Evolutionary conservation across 2,888 invertebrate species (phyloP).

Genomic region (Thalpophila matura): DNA sequence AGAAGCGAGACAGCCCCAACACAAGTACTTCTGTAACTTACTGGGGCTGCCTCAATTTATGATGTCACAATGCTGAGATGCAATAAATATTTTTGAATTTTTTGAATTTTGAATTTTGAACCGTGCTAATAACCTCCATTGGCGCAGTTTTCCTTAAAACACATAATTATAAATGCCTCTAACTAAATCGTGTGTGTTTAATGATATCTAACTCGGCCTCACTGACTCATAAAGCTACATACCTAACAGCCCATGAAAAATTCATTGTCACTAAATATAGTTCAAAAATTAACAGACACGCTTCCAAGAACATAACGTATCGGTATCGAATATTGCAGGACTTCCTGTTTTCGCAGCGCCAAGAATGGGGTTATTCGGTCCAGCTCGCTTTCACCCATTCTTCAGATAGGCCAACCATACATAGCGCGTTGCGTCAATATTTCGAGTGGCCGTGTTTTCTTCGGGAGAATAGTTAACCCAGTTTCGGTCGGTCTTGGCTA

Average conservation of each 20-base stretch:
- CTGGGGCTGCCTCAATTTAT: no score
- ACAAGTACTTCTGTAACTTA: no score
- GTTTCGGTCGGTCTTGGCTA: conserved; percentile 78
- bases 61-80: no score
- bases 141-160: conserved; percentile 11
- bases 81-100: no score
- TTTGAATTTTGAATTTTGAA: no score
- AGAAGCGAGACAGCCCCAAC: no score
- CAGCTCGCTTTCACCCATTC: conserved; percentile 78
- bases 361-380: conserved; percentile 79
- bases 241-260: conserved; percentile 34
- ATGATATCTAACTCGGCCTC: conserved; percentile 23
- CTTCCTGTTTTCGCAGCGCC: conserved; percentile 80
- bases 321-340: conserved; percentile 61
- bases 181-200: conserved; percentile 36
- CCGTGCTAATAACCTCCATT: conserved; percentile 20
- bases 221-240: conserved; percentile 36
- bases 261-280: conserved; percentile 39
- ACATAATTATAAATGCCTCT: conserved; percentile 19
- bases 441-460: conserved; percentile 81
- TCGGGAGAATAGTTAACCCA: conserved; percentile 89
- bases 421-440: conserved; percentile 81
- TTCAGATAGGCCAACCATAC: conserved; percentile 73
- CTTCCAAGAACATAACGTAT: conserved; percentile 45
- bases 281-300: conserved; percentile 28